Evolutionary conservation across 2,888 invertebrate genomes (phyloP), one percentile per base, ranked within the genome.

Genomic region (Mamestra brassicae): DNA sequence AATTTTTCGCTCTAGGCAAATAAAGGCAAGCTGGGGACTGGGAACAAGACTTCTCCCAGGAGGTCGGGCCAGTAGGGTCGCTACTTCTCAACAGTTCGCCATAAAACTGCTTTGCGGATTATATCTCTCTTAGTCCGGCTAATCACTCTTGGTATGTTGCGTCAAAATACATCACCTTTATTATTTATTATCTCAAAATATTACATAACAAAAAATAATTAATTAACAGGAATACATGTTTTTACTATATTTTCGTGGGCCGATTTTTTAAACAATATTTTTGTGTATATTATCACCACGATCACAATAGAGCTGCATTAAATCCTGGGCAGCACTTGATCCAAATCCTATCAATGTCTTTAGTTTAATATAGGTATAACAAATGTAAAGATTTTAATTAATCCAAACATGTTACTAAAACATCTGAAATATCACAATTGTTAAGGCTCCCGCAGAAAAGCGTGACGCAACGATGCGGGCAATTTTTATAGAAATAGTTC

Each of bases 391-490:
- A 45, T 13, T 17, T 60, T 36, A 45, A 17, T 58, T 76, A 66
- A 54, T 60, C 72, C 36, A 45, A 61, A 45, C 4, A 45, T 57
- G 7, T 57, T 78, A 52, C 36, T 58, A 45, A 38, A 38, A 52
- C 52, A 76, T 63, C 26, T 13, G 2, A 55, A 45, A 26, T 50
- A 26, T 50, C 11, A 11, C 3, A 36, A 54, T n/a, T 10, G 6
- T 52, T 50, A 36, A 57, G 42, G 7, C 6, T 26, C 26, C 45
- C 13, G 10, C 6, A 13, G 61, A 42, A 3, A 45, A 10, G 26
- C 26, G 45, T 7, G 4, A 26, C 1, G 15, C 6, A 26, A 26
- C 13, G 6, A 26, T 17, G 4, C 7, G 26, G 26, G 3, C 2
- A 4, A 6, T 15, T 45, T 61, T 62, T 45, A 62, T 45, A 13